phyloP scores from a whole-genome alignment of 2,113 vertebrate genomes.

The Ammodramus savannarum region DNA sequence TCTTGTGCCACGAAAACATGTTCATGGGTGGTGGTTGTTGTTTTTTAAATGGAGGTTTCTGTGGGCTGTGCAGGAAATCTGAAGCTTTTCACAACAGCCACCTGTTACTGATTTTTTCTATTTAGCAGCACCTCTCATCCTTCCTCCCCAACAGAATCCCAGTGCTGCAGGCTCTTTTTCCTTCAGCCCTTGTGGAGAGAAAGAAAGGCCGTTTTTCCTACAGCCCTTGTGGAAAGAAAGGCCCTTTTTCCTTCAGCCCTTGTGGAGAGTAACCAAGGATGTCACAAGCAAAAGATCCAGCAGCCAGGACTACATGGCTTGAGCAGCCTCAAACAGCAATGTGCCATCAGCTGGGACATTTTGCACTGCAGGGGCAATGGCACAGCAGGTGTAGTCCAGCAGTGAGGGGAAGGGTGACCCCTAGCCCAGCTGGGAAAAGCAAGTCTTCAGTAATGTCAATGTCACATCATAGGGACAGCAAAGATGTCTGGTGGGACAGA shows the following conservation, averaged over 20 bases:
- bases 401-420: neutral
- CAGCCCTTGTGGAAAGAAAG: neutral
- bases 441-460: neutral
- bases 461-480: neutral
- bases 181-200: neutral
- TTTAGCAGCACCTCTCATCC: neutral
- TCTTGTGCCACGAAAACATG: neutral
- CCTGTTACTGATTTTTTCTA: neutral
- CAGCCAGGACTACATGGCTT: neutral
- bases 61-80: neutral
- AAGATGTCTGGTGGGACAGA: neutral
- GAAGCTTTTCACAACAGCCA: neutral
- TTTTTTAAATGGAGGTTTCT: neutral
- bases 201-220: neutral
- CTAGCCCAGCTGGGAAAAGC: neutral
- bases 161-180: neutral
- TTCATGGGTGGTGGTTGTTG: neutral
- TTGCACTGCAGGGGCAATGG: neutral
- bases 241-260: neutral
- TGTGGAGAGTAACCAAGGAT: neutral
- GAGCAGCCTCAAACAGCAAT: neutral
- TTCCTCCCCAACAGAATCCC: neutral
- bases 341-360: neutral
- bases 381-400: neutral
- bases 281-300: neutral